A percentile compares a stretch with the other conserved stretches of the same genome.
phyloP scores from a whole-genome alignment of 2,113 vertebrate species.

The Myanophis thanlyinensis region DNA sequence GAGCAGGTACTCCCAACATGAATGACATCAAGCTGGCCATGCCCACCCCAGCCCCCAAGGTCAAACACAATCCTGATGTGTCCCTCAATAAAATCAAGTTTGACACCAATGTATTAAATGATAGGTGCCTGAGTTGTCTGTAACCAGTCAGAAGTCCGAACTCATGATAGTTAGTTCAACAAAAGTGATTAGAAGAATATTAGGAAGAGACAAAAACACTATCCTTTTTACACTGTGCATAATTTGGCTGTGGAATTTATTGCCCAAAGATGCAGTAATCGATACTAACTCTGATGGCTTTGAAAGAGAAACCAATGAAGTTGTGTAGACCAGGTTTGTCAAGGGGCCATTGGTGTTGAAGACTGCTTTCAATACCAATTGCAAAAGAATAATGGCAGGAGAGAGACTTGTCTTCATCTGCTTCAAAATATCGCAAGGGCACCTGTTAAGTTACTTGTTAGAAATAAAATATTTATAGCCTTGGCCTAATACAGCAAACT shows the following conservation, averaged over 20 bases:
- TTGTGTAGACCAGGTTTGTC: background rate
- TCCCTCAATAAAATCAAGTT: too few species aligned
- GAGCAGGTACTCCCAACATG: too few species aligned
- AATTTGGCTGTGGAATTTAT: background rate
- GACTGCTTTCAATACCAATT: background rate
- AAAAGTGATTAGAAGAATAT: background rate
- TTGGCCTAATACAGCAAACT: background rate
- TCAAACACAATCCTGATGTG: too few species aligned
- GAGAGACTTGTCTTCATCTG: background rate
- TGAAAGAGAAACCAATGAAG: background rate
- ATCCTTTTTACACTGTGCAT: background rate
- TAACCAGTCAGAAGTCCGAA: background rate
- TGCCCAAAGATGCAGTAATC: background rate
- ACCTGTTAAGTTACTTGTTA: background rate
- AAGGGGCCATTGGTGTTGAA: background rate
- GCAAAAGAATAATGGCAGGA: background rate
- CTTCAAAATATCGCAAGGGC: background rate
- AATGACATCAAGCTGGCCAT: too few species aligned
- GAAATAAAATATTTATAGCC: background rate
- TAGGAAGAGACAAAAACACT: background rate
- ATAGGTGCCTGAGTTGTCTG: background rate
- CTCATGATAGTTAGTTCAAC: background rate
- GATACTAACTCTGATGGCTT: background rate
- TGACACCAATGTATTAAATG: background rate
- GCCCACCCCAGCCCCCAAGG: too few species aligned